These are phyloP conservation scores for Drosophila triauraria DNA, from an alignment of 1,140 invertebrate genomes.

Conservation along the genomic window DNA sequence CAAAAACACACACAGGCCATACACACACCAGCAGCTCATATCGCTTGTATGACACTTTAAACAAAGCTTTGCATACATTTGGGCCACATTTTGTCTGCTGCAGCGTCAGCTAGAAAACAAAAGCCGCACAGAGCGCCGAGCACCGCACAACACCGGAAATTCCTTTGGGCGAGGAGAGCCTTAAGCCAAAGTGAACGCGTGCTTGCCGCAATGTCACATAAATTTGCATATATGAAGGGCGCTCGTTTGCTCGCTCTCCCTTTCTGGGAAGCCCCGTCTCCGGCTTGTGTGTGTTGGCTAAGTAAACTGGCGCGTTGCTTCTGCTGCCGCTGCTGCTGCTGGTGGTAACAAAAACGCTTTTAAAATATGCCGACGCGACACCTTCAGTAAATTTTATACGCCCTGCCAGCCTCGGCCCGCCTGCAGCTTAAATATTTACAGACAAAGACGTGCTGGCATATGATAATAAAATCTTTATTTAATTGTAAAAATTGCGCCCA, in stretches of 20 bases:
- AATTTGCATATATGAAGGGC: slow-evolving; percentile 73
- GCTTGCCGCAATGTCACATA: slow-evolving; percentile 78
- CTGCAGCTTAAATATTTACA: slow-evolving; percentile 21
- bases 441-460: slow-evolving; percentile 42
- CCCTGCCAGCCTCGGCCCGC: slow-evolving; percentile 8
- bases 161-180: slow-evolving; percentile 70
- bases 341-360: slow-evolving; percentile 78
- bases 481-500: slow-evolving; percentile 78
- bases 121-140: slow-evolving; percentile 43
- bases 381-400: slow-evolving; percentile 82
- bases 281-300: slow-evolving; percentile 47
- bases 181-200: slow-evolving; percentile 77
- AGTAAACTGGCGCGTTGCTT: slow-evolving; percentile 62
- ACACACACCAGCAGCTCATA: slow-evolving; percentile 10
- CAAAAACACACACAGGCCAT: slow-evolving; percentile 24
- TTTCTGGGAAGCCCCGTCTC: background rate
- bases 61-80: slow-evolving; percentile 82
- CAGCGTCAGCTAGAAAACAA: slow-evolving; percentile 83
- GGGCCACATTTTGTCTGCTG: slow-evolving; percentile 55
- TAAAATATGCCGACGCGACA: slow-evolving; percentile 85
- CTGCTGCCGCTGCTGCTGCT: slow-evolving; percentile 26
- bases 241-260: slow-evolving; percentile 9
- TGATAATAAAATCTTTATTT: slow-evolving; percentile 84
- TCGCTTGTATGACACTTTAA: slow-evolving; percentile 64
- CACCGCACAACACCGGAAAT: slow-evolving; percentile 64